phyloP scores from a whole-genome alignment of 2,797 vertebrate genomes.

The Cheirogaleus major region DNA sequence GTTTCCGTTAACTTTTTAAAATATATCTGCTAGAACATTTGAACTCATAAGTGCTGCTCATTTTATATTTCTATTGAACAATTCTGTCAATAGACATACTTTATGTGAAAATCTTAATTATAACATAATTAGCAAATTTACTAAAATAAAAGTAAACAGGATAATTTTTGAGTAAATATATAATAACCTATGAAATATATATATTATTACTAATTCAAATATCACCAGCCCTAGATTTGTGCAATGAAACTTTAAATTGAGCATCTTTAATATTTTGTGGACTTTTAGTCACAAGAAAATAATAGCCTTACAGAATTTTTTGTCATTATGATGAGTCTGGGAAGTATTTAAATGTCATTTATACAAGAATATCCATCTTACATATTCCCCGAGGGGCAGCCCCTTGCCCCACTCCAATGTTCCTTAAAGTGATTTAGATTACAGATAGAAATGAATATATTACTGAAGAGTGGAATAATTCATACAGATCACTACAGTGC shows the following conservation, averaged over 20 bases:
- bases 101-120: not conserved
- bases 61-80: not conserved
- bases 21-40: not conserved
- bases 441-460: not conserved
- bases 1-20: not conserved
- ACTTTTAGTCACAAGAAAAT: not conserved
- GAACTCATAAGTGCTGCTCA: not conserved
- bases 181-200: not conserved
- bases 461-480: not conserved
- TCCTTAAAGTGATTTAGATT: not conserved
- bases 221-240: not conserved
- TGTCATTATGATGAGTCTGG: not conserved
- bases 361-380: not conserved
- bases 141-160: not conserved
- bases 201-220: not conserved
- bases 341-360: not conserved
- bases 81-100: not conserved
- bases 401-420: not conserved
- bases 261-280: not conserved
- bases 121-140: not conserved
- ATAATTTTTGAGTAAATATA: not conserved
- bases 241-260: not conserved
- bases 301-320: not conserved
- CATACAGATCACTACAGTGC: not conserved
- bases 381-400: not conserved